Percentiles rank a stretch among this genome's conserved stretches.
Evolutionary conservation across 2,113 vertebrate species (phyloP).

Genomic region (Limnothrissa miodon): DNA sequence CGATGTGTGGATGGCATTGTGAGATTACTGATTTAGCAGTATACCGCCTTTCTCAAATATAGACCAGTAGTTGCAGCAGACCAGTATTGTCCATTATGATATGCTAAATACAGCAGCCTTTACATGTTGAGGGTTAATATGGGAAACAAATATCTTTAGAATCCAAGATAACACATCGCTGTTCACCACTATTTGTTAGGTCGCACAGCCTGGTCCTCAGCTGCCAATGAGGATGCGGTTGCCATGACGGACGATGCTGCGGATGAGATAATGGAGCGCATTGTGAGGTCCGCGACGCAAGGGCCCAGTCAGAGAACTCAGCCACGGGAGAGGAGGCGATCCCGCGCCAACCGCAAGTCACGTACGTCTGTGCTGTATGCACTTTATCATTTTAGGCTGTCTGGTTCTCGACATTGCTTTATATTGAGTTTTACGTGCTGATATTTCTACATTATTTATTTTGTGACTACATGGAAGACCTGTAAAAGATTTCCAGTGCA

Average conservation of each 20-base stretch:
- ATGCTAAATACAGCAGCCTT: background rate
- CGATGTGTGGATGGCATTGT: no score
- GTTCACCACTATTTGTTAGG: constrained; percentile 62
- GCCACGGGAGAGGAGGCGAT: constrained; percentile 88
- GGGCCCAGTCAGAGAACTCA: constrained; percentile 85
- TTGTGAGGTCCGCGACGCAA: constrained; percentile 93
- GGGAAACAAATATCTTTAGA: background rate
- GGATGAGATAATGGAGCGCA: constrained; percentile 98
- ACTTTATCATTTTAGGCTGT: no score
- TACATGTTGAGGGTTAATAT: no score
- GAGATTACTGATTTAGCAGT: no score
- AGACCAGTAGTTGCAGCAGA: no score
- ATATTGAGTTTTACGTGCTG: no score
- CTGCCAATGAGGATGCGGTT: constrained; percentile 75
- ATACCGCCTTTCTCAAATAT: no score
- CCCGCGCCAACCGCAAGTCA: constrained; percentile 93
- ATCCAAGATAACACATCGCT: background rate
- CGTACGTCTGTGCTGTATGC: constrained; percentile 65
- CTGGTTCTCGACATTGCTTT: no score
- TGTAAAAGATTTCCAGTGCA: no score
- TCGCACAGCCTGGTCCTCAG: constrained; percentile 64
- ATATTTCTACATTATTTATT: no score
- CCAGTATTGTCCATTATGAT: no score
- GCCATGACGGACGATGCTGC: constrained; percentile 80
- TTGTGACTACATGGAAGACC: no score